A percentile compares a stretch with the other conserved stretches of the same genome.
Evolutionary conservation across 2,113 vertebrate genomes (phyloP).

Genomic region (Andinoacara biseriatus): DNA sequence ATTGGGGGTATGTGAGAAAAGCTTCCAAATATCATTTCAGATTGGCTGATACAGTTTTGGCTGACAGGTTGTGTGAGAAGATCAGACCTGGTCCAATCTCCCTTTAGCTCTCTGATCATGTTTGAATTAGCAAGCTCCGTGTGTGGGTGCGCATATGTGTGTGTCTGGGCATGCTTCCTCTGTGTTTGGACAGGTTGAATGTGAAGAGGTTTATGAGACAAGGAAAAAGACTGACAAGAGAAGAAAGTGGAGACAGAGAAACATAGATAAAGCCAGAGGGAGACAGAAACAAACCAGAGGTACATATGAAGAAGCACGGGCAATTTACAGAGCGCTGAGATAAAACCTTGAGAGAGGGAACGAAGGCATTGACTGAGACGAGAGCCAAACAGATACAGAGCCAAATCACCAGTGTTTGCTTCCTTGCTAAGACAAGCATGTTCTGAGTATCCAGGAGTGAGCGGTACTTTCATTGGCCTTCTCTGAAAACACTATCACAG

Average conservation of each 20-base stretch:
- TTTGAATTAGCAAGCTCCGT: slow-evolving; percentile 10
- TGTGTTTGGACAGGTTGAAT: slow-evolving; percentile 6
- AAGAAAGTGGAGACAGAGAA: not conserved
- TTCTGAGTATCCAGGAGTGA: slow-evolving; percentile 43
- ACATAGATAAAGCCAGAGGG: slow-evolving; percentile 10
- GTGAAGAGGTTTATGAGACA: not conserved
- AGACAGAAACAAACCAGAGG: slow-evolving; percentile 13
- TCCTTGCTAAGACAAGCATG: slow-evolving; percentile 52
- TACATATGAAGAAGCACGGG: not conserved
- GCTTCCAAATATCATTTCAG: slow-evolving; percentile 15
- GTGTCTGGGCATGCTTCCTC: not conserved
- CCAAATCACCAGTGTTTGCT: slow-evolving; percentile 40
- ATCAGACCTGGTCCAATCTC: not conserved
- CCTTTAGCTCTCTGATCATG: not conserved
- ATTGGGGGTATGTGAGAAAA: slow-evolving; percentile 3
- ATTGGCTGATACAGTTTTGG: not conserved
- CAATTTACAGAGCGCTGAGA: not conserved
- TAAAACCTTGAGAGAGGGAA: not conserved
- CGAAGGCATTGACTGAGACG: not conserved
- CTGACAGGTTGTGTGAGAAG: slow-evolving; percentile 20
- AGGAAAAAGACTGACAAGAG: not conserved
- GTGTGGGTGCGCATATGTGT: not conserved
- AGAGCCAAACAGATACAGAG: slow-evolving; percentile 17
- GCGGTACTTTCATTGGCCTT: slow-evolving; percentile 20
- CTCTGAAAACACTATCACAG: slow-evolving; percentile 57